phyloP scores from a whole-genome alignment of 2,113 vertebrate species.

The Oreochromis tanganicae region DNA sequence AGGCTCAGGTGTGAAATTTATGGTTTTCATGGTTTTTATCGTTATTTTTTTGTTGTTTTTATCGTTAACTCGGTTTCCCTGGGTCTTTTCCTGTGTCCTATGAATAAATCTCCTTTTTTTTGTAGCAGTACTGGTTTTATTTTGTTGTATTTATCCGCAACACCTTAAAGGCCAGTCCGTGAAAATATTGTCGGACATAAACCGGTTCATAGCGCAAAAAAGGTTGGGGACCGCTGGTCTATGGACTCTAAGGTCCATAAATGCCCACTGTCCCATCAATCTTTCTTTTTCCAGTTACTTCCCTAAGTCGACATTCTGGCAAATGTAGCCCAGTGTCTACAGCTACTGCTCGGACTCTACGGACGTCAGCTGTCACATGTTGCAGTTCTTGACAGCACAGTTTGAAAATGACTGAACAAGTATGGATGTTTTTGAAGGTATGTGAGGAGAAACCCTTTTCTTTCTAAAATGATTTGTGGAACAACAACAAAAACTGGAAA shows the following conservation, averaged over 20 bases:
- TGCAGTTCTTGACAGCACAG: neutral
- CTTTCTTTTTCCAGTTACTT: neutral
- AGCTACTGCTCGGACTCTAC: neutral
- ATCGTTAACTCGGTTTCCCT: neutral
- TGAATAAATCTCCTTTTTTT: neutral
- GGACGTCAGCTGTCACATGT: neutral
- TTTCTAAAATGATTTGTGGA: neutral
- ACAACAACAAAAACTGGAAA: neutral
- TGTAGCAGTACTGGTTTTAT: neutral
- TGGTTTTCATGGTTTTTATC: neutral
- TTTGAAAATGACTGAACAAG: neutral
- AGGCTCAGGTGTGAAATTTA: neutral
- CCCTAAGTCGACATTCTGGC: neutral
- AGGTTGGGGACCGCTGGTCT: neutral
- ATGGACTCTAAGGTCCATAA: neutral
- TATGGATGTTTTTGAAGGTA: fast-evolving
- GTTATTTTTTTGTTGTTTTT: neutral
- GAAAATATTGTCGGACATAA: neutral
- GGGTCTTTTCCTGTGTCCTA: neutral
- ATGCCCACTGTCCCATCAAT: neutral
- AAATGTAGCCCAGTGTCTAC: neutral
- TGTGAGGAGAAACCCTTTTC: neutral
- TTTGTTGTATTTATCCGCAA: neutral
- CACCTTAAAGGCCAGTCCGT: neutral
- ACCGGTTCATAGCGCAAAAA: neutral